Conservation (phyloP, 2,797 vertebrate species). For the Arnoldichthys spilopterus region DNA sequence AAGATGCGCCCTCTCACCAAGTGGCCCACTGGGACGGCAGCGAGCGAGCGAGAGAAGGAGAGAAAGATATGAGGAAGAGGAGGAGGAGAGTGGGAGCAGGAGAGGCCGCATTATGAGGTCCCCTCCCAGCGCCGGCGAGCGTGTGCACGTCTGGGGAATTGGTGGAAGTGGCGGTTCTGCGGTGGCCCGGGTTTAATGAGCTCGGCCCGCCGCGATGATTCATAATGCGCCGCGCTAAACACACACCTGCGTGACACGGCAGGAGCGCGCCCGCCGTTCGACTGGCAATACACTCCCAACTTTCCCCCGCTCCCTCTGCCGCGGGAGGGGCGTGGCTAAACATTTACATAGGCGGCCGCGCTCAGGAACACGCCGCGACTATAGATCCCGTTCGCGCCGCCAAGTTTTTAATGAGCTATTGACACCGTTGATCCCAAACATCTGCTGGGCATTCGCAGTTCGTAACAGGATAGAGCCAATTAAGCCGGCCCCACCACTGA, state of each 20-base stretch:
- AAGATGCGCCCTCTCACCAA: slow-evolving; percentile 51
- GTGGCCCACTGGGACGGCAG: slow-evolving; percentile 42
- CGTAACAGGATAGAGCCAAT: slow-evolving; percentile 75
- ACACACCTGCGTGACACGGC: slow-evolving; percentile 68
- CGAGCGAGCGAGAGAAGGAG: slow-evolving; percentile 11
- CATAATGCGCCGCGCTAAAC: slow-evolving; percentile 73
- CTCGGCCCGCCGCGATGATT: slow-evolving; percentile 68
- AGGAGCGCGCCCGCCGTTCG: slow-evolving; percentile 67
- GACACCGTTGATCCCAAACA: slow-evolving; percentile 77
- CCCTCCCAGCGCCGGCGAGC: slow-evolving; percentile 31
- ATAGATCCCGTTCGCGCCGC: slow-evolving; percentile 53
- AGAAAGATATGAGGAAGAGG: slow-evolving; percentile 11
- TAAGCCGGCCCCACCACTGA: slow-evolving; percentile 65
- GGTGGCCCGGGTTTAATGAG: slow-evolving; percentile 60
- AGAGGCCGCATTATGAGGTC: slow-evolving; percentile 47
- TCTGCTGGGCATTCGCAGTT: slow-evolving; percentile 76
- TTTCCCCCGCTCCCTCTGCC: too few species aligned
- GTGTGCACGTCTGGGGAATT: slow-evolving; percentile 47
- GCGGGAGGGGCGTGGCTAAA: too few species aligned
- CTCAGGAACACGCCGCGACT: slow-evolving; percentile 32
- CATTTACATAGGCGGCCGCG: slow-evolving; percentile 44
- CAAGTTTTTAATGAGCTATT: slow-evolving; percentile 78
- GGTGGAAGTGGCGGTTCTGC: slow-evolving; percentile 50
- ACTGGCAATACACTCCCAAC: slow-evolving; percentile 71
- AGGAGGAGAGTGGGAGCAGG: background rate